Evolutionary conservation across 2,113 vertebrate genomes (phyloP), one percentile per base, ranked within the genome.

Genomic region (Microtus montanus): DNA sequence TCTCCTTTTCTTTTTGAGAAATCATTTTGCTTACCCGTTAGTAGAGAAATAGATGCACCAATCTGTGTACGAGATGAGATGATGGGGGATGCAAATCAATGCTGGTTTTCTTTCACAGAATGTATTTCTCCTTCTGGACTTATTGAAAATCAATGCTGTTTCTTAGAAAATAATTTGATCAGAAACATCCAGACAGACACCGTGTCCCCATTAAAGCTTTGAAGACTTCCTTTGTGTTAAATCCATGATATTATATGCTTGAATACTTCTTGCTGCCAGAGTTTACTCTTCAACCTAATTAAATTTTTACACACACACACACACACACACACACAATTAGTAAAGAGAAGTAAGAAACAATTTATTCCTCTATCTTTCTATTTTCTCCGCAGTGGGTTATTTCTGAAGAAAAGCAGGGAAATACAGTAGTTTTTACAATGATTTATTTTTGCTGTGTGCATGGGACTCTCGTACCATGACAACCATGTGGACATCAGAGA

Each of bases 221-320:
- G 68, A 88, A 88, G 61, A 26, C 47, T 86, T 92, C 71, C n/a
- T 89, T 84, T 94, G 64, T 49, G 68, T 70, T 89, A 41, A 49
- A 20, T 92, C 90, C 90, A 61, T 66, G 80, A 92, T 93, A 89
- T 71, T 38, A 49, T 58, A 24, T 78, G 38, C 22, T 87, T 75
- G 26, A 38, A 89, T 24, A 49, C 58, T 87, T 92, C 54, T 93
- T 77, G 35, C 3, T 28, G 88, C 88, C 5, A 47, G 41, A 20
- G 8, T 7, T 92, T 92, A 93, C 33, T 94, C 61, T 94, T 92
- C 17, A 70, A 87, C 61, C 78, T 64, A 73, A 44, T 93, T 95
- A 91, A 92, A 58, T 38, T 90, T 33, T 93, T 22, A 70, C 3
- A 26, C 38, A 75, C 73, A 75, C 38, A 44, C 73, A 38, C 71